Percentiles rank a stretch among this genome's conserved stretches.
phyloP scores from a whole-genome alignment of 2,888 invertebrate genomes.

The Atherix ibis region DNA sequence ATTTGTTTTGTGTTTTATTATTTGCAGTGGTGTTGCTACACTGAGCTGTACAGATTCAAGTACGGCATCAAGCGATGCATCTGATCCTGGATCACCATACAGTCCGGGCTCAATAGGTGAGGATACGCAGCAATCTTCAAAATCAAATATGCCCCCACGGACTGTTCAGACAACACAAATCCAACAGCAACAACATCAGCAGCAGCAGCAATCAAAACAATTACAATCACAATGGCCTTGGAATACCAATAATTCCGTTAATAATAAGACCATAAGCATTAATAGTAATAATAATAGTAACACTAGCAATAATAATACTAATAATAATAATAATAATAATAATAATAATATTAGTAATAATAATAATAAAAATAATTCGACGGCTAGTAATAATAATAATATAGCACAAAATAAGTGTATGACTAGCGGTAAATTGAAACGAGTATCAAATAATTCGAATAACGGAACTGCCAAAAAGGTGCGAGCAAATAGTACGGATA shows the following conservation, averaged over 20 bases:
- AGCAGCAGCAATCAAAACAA: slow-evolving; percentile 3
- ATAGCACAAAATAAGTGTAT: slow-evolving; percentile 11
- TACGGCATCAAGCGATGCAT: slow-evolving; percentile 63
- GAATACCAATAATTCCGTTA: slow-evolving; percentile 19
- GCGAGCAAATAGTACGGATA: slow-evolving; percentile 12
- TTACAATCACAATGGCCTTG: slow-evolving; percentile 23
- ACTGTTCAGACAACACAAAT: slow-evolving; percentile 15
- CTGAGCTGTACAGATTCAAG: slow-evolving; percentile 59
- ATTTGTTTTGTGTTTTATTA: too few species aligned
- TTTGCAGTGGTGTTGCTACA: slow-evolving; percentile 69
- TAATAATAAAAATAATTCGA: slow-evolving; percentile 10
- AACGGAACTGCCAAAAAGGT: slow-evolving; percentile 22
- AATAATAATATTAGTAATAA: slow-evolving; percentile 12
- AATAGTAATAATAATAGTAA: slow-evolving; percentile 7
- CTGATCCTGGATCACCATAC: slow-evolving; percentile 73
- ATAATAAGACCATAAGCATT: slow-evolving; percentile 3
- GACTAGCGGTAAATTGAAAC: slow-evolving; percentile 8
- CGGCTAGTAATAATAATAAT: slow-evolving; percentile 14
- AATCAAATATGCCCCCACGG: slow-evolving; percentile 21
- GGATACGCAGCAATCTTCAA: slow-evolving; percentile 27
- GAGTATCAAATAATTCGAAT: slow-evolving; percentile 9
- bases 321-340: slow-evolving; percentile 2
- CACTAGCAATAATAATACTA: slow-evolving; percentile 9
- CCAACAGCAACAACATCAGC: slow-evolving; percentile 7
- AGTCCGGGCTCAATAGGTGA: slow-evolving; percentile 46